Percentiles rank a stretch among this genome's conserved stretches.
Evolutionary conservation across 2,113 vertebrate genomes (phyloP).

Genomic region (Thalassoma bifasciatum): DNA sequence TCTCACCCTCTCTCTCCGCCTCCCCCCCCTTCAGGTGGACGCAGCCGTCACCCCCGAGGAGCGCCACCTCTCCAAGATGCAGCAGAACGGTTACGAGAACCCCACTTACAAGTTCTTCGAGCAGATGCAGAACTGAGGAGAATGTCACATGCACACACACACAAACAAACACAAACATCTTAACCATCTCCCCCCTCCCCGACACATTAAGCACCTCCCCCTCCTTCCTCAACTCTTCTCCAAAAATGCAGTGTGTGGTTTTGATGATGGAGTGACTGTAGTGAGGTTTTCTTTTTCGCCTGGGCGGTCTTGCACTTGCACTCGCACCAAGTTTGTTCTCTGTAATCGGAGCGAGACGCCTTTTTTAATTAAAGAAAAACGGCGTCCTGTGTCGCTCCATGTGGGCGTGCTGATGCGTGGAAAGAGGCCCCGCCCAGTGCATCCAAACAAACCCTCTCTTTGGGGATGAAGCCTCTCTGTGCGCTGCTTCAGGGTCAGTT

Average conservation of each 20-base stretch:
- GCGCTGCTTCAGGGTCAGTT: constrained; percentile 66
- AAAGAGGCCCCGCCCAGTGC: constrained; percentile 28
- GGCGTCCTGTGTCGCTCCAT: constrained; percentile 42
- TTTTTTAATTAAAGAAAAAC: constrained; percentile 44
- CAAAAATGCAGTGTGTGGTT: constrained; percentile 44
- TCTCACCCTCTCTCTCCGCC: not conserved
- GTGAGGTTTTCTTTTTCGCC: constrained; percentile 11
- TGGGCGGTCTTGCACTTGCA: constrained; percentile 21
- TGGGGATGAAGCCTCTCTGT: constrained; percentile 37
- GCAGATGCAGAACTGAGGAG: constrained; percentile 97
- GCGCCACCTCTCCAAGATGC: constrained; percentile 98
- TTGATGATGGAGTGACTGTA: constrained; percentile 40
- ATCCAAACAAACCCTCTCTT: constrained; percentile 39
- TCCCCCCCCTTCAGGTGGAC: constrained; percentile 86
- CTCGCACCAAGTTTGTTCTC: constrained; percentile 65
- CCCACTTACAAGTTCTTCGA: constrained; percentile 99
- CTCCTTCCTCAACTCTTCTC: not conserved
- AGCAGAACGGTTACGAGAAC: constrained; percentile 98
- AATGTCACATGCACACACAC: constrained; percentile 15
- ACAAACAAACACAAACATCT: constrained; percentile 19
- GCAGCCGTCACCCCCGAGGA: constrained; percentile 97
- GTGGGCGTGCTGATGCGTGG: constrained; percentile 60
- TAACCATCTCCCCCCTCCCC: not conserved
- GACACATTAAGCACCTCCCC: no score
- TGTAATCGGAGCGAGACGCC: constrained; percentile 53